Conservation (phyloP, 2,888 invertebrate genomes). For the Drosophila anomalata region DNA sequence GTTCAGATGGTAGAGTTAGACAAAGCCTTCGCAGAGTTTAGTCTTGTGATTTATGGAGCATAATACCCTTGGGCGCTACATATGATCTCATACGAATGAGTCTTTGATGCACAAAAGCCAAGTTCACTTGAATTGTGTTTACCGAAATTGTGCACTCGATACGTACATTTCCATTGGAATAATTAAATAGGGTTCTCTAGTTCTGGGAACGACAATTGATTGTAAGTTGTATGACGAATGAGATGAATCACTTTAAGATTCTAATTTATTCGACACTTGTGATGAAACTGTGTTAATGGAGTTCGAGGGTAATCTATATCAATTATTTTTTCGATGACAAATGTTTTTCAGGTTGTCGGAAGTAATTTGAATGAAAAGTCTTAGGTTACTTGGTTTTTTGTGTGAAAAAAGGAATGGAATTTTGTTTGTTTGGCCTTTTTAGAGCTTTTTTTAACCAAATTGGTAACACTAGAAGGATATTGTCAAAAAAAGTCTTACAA, state of each 20-base stretch:
- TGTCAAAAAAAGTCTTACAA: too few relatives aligned
- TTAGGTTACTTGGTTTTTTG: background rate
- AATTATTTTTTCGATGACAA: background rate
- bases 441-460: too few relatives aligned
- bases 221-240: conserved; percentile 14
- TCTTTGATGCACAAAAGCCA: conserved; percentile 54
- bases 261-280: background rate
- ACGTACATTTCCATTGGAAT: background rate
- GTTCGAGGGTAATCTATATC: background rate
- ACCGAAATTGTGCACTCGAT: background rate
- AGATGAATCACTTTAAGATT: conserved; percentile 10
- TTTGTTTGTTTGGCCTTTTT: too few relatives aligned
- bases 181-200: background rate
- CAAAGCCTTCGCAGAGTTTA: conserved; percentile 34
- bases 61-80: conserved; percentile 75
- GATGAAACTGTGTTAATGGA: background rate
- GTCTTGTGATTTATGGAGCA: conserved; percentile 42
- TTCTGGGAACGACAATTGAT: conserved; percentile 18
- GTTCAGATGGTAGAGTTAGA: conserved; percentile 7
- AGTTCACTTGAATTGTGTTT: conserved; percentile 15
- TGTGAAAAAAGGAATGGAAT: too few relatives aligned
- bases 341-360: background rate
- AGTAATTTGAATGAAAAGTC: background rate
- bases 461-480: too few relatives aligned
- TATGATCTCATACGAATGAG: conserved; percentile 84